phyloP scores from a whole-genome alignment of 2,113 vertebrate species.

The Sigmodon hispidus region DNA sequence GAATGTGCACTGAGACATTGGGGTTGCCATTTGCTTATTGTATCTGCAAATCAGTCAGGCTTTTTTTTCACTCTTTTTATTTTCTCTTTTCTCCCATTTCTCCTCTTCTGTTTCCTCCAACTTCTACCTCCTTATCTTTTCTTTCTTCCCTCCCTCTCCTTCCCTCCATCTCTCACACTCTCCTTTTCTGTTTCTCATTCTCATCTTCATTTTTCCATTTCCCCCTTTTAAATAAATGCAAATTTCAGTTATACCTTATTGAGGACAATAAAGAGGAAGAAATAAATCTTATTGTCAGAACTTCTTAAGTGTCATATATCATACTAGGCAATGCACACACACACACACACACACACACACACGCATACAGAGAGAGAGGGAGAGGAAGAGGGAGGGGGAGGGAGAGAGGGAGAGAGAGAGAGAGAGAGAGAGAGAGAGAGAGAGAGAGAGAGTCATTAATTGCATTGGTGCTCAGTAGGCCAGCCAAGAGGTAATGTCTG shows the following conservation, averaged over 20 bases:
- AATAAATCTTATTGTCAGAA: neutral
- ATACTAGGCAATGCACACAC: neutral
- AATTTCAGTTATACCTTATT: neutral
- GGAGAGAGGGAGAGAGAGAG: too few species aligned
- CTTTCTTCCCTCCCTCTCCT: neutral
- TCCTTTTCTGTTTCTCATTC: neutral
- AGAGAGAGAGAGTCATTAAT: too few species aligned
- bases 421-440: too few species aligned
- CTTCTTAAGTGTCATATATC: neutral
- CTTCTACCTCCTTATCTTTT: too few species aligned
- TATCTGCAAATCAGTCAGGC: neutral
- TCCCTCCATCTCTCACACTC: accelerated
- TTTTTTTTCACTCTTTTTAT: neutral
- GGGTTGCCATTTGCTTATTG: constrained; percentile 25
- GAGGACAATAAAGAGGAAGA: neutral
- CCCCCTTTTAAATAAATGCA: neutral
- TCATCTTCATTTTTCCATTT: too few species aligned
- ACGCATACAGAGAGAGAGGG: too few species aligned
- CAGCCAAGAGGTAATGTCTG: neutral
- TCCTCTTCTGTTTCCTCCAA: neutral
- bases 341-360: neutral
- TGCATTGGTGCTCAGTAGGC: neutral
- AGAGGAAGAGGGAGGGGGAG: too few species aligned
- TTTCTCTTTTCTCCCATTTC: too few species aligned
- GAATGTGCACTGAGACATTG: constrained; percentile 48